Base-by-base conservation (phyloP, 2,797 vertebrate species). In the Bradypodion ventrale region DNA sequence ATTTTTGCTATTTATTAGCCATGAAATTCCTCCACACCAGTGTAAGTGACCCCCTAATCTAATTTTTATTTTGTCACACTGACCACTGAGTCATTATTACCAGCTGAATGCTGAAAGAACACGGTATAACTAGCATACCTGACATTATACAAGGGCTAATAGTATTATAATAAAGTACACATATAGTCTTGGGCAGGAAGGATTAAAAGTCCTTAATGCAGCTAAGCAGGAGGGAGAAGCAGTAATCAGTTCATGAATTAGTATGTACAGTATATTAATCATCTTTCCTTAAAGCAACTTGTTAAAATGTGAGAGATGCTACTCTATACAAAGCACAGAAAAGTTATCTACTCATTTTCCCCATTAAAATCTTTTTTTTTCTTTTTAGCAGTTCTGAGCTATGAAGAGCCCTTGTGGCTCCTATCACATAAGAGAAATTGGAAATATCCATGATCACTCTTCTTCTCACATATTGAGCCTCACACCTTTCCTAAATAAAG, bases 401-500 rank as follows among this genome's bases (percentile, higher is more conserved):
- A 66, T 59, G 59, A 82, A 85, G 69, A 80, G 62, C 37, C 63
- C 77, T 62, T 4, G 4, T 1, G 32, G 46, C 76, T 73, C 37
- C 0, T 72, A 79, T 75, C 79, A 1, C 46, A 70, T 15, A 52
- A 25, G 29, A 65, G 62, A 83, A 83, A 29, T 21, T 77, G 59
- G 37, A 2, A 1, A 44, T 27, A 88, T 16, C 44, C 10, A 78
- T 0, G 0, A 29, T 63, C 80, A 76, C 75, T 72, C 1, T 0
- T 65, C 56, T 83, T 9, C 25, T 75, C 52, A 59, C 73, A 82
- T 2, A 4, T 80, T 85, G 80, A 89, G 90, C 90, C 6, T 19
- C 85, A 88, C 80, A 86, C 83, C 90, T 87, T 92, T 89, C 46
- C 88, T 92, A 89, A 78, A 87, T 93, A 90, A 85, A 84, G 85